These are phyloP conservation scores for Episyrphus balteatus DNA, from an alignment of 1,140 invertebrate species.

Conservation along the genomic window DNA sequence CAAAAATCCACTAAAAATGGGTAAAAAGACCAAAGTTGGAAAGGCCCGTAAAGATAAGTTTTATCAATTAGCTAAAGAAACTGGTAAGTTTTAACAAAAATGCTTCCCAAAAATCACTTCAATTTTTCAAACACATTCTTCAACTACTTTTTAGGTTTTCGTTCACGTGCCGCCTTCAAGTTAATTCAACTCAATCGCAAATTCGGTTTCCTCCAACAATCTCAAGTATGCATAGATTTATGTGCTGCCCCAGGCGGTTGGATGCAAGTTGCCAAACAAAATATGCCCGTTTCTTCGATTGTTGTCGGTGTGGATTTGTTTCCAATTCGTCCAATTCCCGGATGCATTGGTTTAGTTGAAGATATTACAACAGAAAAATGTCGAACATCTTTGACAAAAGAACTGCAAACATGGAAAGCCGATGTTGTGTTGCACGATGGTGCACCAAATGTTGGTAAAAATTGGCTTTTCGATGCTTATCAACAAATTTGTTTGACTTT, in stretches of 20 bases:
- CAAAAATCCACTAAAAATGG: slow-evolving; percentile 54
- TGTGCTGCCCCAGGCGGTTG: slow-evolving; percentile 99
- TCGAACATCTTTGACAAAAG: slow-evolving; percentile 62
- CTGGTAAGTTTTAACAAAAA: slow-evolving; percentile 53
- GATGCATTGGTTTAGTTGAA: slow-evolving; percentile 78
- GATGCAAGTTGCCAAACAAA: slow-evolving; percentile 98
- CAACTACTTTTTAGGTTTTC: slow-evolving; percentile 62
- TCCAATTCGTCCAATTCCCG: slow-evolving; percentile 86
- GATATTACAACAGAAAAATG: slow-evolving; percentile 97
- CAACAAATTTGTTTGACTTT: slow-evolving; percentile 85
- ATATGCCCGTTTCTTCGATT: slow-evolving; percentile 94
- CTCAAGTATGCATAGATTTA: slow-evolving; percentile 91
- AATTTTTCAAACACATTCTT: neutral
- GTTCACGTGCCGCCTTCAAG: slow-evolving; percentile 97
- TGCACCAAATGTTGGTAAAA: slow-evolving; percentile 96
- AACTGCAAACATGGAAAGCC: slow-evolving; percentile 91
- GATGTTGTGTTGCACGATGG: slow-evolving; percentile 96
- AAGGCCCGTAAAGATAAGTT: slow-evolving; percentile 97
- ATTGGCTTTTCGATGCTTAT: slow-evolving; percentile 97
- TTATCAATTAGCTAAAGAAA: slow-evolving; percentile 97
- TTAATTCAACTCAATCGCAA: slow-evolving; percentile 96
- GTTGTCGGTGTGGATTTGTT: slow-evolving; percentile 94
- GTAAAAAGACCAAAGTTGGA: slow-evolving; percentile 93
- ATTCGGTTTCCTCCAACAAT: slow-evolving; percentile 93
- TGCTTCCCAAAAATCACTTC: neutral